Percentiles rank a stretch among this genome's conserved stretches.
phyloP scores from a whole-genome alignment of 2,888 invertebrate genomes.

The Drosophila emarginata region DNA sequence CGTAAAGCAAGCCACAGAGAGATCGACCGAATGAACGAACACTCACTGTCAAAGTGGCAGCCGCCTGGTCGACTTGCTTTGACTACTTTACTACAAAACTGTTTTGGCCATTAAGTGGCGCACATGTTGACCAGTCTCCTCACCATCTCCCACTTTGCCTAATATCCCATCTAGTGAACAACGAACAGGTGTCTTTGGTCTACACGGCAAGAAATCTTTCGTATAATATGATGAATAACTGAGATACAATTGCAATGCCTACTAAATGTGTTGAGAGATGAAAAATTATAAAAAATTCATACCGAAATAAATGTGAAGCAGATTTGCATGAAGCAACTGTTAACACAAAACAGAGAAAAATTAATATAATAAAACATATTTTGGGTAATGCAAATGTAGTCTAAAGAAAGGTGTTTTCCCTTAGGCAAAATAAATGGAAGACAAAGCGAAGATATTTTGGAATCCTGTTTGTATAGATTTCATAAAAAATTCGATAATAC shows the following conservation, averaged over 20 bases:
- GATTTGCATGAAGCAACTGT: neutral
- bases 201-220: constrained; percentile 34
- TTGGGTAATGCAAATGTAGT: neutral
- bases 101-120: constrained; percentile 63
- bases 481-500: no score
- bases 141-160: constrained; percentile 2
- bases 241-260: neutral
- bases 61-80: constrained; percentile 11
- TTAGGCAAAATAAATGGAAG: no score
- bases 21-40: constrained; percentile 25
- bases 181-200: constrained; percentile 46
- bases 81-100: constrained; percentile 42
- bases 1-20: constrained; percentile 24
- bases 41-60: constrained; percentile 51
- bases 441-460: no score
- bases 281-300: neutral
- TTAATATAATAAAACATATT: neutral
- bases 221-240: constrained; percentile 23
- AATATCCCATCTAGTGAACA: no score
- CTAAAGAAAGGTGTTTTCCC: neutral
- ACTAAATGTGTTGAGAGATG: constrained; percentile 4
- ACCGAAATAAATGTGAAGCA: neutral
- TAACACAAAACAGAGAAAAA: neutral
- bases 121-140: constrained; percentile 42
- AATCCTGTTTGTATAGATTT: no score